Base-by-base conservation (phyloP, 2,797 vertebrate species). In the Pseudochromis fuscus region DNA sequence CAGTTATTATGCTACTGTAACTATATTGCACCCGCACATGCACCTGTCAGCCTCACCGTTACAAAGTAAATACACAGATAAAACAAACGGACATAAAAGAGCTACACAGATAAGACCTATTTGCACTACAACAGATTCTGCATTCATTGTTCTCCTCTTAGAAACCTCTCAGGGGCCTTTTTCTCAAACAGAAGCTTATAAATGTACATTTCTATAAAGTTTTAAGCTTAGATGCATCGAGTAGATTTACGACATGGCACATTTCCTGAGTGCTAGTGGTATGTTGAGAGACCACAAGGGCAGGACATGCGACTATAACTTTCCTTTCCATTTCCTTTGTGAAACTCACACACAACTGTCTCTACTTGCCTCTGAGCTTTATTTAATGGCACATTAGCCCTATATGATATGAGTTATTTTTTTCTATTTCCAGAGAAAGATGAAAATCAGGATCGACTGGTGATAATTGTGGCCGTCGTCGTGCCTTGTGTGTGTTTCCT, bases 401-500 rank as follows among this genome's bases (percentile, higher is more conserved):
- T 8, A 9, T 4, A 3, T 19, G 3, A 24, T 45, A 48, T 25
- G 2, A 3, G 1, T 10, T 4, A 23, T 1, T 24, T 1, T 19
- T 30, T 31, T 15, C 9, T 23, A 4, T 2, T 3, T 7, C 11
- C 62, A 84, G 81, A 55, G 7, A 33, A 24, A 27, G 13, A 0
- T 13, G 38, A 9, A 24, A 31, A 48, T 3, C 2, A 0, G 4
- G 0, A 10, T 2, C n/a, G 0, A 3, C 2, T n/a, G 0, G 0
- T 35, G 3, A 50, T 75, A n/a, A 4, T 0, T 13, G 8, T 68
- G 15, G 56, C 38, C 38, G 12, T 0, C 7, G 0, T 1, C 7
- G 62, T 76, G 18, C 28, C 67, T 5, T 66, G 42, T 58, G 51
- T 42, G 7, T 75, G 76, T 58, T 30, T 16, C 58, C 44, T 86